phyloP scores from a whole-genome alignment of 2,888 invertebrate species.

The Diogma glabrata region DNA sequence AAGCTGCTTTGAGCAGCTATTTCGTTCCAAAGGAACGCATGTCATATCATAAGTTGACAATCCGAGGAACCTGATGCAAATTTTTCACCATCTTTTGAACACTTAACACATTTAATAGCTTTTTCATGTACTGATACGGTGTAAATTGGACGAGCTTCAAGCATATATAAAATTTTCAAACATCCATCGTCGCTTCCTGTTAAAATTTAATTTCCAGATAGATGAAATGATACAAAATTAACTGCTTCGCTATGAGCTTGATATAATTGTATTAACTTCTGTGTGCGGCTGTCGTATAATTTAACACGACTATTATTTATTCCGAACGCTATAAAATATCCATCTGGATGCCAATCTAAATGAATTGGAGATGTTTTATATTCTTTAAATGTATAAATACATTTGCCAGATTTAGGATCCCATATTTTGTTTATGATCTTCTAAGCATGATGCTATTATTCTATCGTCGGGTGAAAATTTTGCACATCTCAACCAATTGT shows the following conservation, averaged over 20 bases:
- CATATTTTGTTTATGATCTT: conserved; percentile 73
- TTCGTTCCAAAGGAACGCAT: too few relatives aligned
- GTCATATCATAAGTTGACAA: conserved; percentile 39
- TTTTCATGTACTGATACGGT: conserved; percentile 72
- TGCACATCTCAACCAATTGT: conserved; percentile 70
- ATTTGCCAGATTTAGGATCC: conserved; percentile 57
- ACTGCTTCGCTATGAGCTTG: conserved; percentile 54
- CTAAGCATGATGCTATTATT: conserved; percentile 71
- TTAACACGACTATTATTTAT: conserved; percentile 65
- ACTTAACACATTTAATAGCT: conserved; percentile 59
- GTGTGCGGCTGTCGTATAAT: conserved; percentile 70
- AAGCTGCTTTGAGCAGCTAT: too few relatives aligned
- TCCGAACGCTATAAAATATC: conserved; percentile 62
- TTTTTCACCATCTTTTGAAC: conserved; percentile 61
- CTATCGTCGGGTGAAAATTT: conserved; percentile 68
- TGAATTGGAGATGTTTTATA: conserved; percentile 40
- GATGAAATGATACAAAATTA: conserved; percentile 71
- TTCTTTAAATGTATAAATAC: conserved; percentile 63
- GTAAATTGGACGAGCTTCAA: conserved; percentile 82
- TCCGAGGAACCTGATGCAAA: conserved; percentile 83
- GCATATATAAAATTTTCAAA: conserved; percentile 68
- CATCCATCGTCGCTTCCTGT: conserved; percentile 75
- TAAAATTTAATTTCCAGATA: conserved; percentile 73
- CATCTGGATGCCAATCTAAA: conserved; percentile 71
- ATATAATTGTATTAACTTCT: conserved; percentile 74